Evolutionary conservation across 2,797 vertebrate genomes (phyloP).

Genomic region (Coregonus ussuriensis): DNA sequence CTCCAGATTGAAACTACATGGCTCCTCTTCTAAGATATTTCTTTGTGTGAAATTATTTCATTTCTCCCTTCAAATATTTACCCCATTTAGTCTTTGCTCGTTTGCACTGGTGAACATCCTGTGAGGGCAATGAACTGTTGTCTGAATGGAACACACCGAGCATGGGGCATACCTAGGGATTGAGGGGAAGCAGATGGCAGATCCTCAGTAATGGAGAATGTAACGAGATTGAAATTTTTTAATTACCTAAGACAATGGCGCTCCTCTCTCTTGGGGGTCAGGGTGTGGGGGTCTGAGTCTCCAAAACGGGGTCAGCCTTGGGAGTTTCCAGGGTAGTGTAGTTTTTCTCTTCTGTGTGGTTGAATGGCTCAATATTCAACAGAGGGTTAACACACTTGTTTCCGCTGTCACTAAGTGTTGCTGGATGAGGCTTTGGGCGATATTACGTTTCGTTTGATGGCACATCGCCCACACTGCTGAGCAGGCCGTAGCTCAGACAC

Average conservation of each 20-base stretch:
- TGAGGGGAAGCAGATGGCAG: slow-evolving; percentile 20
- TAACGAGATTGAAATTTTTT: slow-evolving; percentile 10
- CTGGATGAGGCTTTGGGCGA: neutral
- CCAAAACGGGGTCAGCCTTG: neutral
- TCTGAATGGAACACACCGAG: neutral
- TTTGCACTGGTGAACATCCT: slow-evolving; percentile 2
- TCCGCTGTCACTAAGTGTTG: neutral
- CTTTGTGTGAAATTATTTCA: neutral
- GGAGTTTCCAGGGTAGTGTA: neutral
- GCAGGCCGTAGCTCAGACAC: neutral
- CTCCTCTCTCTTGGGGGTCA: slow-evolving; percentile 11
- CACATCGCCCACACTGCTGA: neutral
- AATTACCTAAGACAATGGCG: slow-evolving; percentile 16
- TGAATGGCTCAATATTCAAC: neutral
- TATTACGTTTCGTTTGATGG: neutral
- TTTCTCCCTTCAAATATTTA: neutral
- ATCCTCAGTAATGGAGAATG: slow-evolving; percentile 28
- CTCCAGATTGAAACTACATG: neutral
- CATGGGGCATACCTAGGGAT: slow-evolving; percentile 19
- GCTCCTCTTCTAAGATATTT: neutral
- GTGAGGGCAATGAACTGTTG: slow-evolving; percentile 6
- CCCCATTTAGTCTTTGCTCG: neutral
- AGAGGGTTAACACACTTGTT: neutral
- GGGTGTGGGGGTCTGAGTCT: neutral
- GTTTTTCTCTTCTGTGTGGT: neutral